Base-by-base conservation (phyloP, 1,140 invertebrate species). In the Subanguina moxae region DNA sequence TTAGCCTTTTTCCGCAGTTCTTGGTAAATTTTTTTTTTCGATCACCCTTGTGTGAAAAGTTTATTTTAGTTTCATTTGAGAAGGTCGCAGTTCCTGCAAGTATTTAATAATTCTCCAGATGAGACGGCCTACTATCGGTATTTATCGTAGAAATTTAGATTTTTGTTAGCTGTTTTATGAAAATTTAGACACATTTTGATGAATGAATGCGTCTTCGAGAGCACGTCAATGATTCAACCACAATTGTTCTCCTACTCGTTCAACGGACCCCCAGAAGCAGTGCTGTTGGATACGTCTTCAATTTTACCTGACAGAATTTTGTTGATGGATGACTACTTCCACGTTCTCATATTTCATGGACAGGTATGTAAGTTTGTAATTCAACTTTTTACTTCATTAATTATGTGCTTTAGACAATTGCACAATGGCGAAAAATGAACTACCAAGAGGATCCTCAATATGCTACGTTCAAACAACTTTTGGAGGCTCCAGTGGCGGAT, bases 31-130 rank as follows among this genome's bases (percentile, higher is more conserved):
- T 5, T 3, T 38, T 38, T 38, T 38, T 5, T 11, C 3, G 11
- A 38, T 38, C 3, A 38, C 11, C 11, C 32, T 38, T 5, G 11
- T 11, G 11, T 38, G 11, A 38, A 38, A 38, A 38, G n/a, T 38
- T 5, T 38, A 5, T 38, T 38, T 38, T 38, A 38, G 32, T 99
- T 98, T 84, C 96, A 99, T 84, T 85, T 99, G 73, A 86, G 96
- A 68, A 87, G 96, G 71, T 98, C 95, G 48, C 95, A 97, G 85
- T 99, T 99, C 85, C 87, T 99, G 70, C 96, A 99, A 88, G 95
- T 99, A n/a, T 99, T 99, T 84, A 99, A 99, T 84, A 99, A 99
- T 86, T 97, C 93, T 61, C 96, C 96, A 0, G 96, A 99, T 86
- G 96, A 99, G 88, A 98, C 96, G 28, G 94, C 93, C 65, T 99